These are phyloP conservation scores for Jacana jacana DNA, from an alignment of 2,113 vertebrate genomes.

Conservation along the genomic window DNA sequence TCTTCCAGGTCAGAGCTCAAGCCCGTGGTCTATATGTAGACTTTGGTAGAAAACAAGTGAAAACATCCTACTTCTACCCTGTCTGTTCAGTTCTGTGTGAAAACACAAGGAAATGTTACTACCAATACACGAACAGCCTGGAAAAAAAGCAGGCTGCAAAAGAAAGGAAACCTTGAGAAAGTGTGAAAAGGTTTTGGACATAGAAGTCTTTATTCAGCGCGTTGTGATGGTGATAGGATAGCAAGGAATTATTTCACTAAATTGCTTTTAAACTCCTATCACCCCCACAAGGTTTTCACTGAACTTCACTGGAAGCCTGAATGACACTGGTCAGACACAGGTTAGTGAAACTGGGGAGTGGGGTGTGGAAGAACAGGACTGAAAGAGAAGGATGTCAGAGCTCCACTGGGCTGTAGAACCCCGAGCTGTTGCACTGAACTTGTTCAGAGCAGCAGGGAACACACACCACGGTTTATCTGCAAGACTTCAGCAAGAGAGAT, in stretches of 20 bases:
- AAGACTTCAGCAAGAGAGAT: background rate
- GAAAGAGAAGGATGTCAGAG: background rate
- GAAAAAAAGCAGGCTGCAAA: background rate
- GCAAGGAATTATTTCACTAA: background rate
- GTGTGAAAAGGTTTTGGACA: background rate
- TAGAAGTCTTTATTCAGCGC: background rate
- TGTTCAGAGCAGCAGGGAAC: accelerated
- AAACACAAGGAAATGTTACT: background rate
- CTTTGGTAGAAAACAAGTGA: background rate
- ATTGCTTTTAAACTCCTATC: background rate
- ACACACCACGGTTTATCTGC: background rate
- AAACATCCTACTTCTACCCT: background rate
- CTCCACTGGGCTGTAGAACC: no score
- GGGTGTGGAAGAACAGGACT: background rate
- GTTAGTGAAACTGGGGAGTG: background rate
- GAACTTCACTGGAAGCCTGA: background rate
- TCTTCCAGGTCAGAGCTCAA: background rate
- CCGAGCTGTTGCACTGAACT: background rate
- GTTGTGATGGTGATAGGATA: accelerated
- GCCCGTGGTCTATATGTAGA: background rate
- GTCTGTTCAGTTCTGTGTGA: background rate
- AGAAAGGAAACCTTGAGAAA: background rate
- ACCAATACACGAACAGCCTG: background rate
- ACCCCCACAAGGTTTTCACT: background rate
- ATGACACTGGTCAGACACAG: background rate